Percentiles rank a stretch among this genome's conserved stretches.
Evolutionary conservation across 2,113 vertebrate genomes (phyloP).

Genomic region (Calyptommatus sinebrachiatus): DNA sequence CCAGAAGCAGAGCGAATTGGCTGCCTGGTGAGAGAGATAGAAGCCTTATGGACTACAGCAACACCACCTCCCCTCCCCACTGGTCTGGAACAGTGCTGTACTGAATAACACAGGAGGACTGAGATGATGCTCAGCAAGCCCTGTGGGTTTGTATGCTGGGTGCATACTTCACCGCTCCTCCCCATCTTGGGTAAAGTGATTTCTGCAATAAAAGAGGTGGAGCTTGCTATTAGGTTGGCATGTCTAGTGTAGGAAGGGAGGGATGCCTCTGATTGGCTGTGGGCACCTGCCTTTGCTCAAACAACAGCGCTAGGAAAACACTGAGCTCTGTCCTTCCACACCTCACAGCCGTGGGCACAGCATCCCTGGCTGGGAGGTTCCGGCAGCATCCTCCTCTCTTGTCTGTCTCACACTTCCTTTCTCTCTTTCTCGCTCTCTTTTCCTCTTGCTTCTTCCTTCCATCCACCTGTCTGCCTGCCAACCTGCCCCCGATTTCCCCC

Average conservation of each 20-base stretch:
- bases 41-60: no score
- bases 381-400: conserved; percentile 13
- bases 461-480: conserved; percentile 27
- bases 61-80: no score
- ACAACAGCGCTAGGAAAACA: conserved; percentile 46
- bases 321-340: conserved; percentile 50
- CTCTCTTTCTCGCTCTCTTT: not conserved
- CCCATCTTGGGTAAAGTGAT: conserved; percentile 26
- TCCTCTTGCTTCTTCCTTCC: not conserved
- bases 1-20: no score
- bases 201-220: conserved; percentile 66
- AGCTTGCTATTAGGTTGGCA: conserved; percentile 27
- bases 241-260: not conserved
- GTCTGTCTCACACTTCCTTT: not conserved
- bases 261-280: conserved; percentile 48
- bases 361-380: conserved; percentile 14
- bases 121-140: no score
- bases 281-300: conserved; percentile 30
- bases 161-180: not conserved
- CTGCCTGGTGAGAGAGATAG: no score
- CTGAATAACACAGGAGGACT: no score
- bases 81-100: no score
- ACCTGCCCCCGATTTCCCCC: not conserved
- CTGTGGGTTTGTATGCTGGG: not conserved
- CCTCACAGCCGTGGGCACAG: conserved; percentile 33